Evolutionary conservation across 2,797 vertebrate species (phyloP), one percentile per base, ranked within the genome.

Genomic region (Australoheros facetus): DNA sequence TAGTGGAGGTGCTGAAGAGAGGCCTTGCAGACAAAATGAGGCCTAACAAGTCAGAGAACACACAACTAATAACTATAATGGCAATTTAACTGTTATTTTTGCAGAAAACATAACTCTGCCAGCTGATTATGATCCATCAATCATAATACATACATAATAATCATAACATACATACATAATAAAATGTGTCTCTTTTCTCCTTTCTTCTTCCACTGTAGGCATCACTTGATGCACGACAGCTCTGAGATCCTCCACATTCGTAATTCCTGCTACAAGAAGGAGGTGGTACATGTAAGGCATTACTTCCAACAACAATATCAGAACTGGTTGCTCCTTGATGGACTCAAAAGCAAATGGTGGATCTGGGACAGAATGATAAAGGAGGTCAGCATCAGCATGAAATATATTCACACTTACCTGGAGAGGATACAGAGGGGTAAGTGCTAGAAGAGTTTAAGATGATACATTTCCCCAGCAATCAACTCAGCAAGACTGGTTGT

Each of bases 331-430:
- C 85, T 89, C 34, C 89, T 98, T 54, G 92, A 97, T 82, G 97
- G 93, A n/a, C 79, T 78, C 59, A 96, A 93, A 79, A 99, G 96
- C 95, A 97, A 96, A 90, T 99, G 98, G 98, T 97, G 95, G 96
- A 89, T 98, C 5, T 97, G 96, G 96, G 94, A 94, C 80, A 93
- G 86, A 69, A 83, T 97, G 74, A 60, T 95, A 58, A 94, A 95
- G 59, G 95, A 97, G 60, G 83, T 96, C 86, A 94, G 94, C 83
- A 76, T 79, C 71, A 95, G 95, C 86, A 89, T 97, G 90, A 95
- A 89, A 85, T 81, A 92, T 77, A 94, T 98, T 54, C 93, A 97
- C 85, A 86, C 64, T 82, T 99, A 98, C 91, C 86, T 98, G 89
- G 94, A 96, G 87, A 97, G 93, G 90, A 96, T 89, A 84, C 87